These are phyloP conservation scores for Cryptoprocta ferox DNA, from an alignment of 2,797 vertebrate genomes.

Conservation along the genomic window DNA sequence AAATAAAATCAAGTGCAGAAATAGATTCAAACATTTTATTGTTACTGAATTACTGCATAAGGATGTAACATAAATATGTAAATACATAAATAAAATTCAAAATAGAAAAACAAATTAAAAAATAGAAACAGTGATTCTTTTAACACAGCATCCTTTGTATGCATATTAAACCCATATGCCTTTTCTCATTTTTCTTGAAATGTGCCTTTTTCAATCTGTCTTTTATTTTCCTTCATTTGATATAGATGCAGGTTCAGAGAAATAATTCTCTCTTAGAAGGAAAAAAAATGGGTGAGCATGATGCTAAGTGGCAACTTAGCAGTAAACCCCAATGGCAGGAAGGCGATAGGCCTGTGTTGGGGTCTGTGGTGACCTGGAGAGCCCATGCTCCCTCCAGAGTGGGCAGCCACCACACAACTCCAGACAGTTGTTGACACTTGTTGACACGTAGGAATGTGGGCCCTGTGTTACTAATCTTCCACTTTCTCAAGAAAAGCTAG, in stretches of 20 bases:
- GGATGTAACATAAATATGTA: conserved; percentile 57
- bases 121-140: conserved; percentile 68
- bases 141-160: conserved; percentile 65
- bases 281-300: conserved; percentile 3
- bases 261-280: conserved; percentile 26
- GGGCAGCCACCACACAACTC: background rate
- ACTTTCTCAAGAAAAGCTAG: conserved; percentile 44
- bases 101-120: conserved; percentile 47
- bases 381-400: background rate
- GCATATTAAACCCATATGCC: conserved; percentile 74
- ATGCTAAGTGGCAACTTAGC: conserved; percentile 54
- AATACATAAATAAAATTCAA: conserved; percentile 58
- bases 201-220: conserved; percentile 65
- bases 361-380: background rate
- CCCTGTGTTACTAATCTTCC: conserved; percentile 32
- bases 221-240: conserved; percentile 70
- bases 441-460: conserved; percentile 62
- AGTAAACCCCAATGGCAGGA: conserved; percentile 43
- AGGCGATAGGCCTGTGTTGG: background rate
- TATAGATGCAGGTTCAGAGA: conserved; percentile 63
- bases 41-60: conserved; percentile 45
- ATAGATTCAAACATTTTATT: conserved; percentile 48
- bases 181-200: conserved; percentile 66
- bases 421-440: conserved; percentile 51
- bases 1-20: conserved; percentile 60